Conservation (phyloP, 2,113 vertebrate species). For the Lasiurus borealis region DNA sequence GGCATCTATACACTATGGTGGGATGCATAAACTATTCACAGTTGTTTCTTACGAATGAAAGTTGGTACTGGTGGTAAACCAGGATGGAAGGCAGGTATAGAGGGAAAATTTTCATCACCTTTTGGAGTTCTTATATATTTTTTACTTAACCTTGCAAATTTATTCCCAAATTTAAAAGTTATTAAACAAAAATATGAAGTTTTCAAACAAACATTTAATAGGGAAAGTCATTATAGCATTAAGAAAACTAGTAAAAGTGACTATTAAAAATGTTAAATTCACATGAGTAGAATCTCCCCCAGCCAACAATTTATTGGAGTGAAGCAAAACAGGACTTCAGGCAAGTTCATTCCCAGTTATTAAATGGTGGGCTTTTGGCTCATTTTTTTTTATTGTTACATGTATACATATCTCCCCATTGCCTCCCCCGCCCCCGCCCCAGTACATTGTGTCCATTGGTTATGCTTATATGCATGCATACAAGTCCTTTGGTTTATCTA, state of each 20-base stretch:
- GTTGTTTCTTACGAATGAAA: background rate
- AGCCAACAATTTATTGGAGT: background rate
- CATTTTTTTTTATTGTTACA: background rate
- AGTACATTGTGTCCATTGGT: too few relatives aligned
- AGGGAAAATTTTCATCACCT: background rate
- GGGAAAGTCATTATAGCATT: background rate
- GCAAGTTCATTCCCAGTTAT: background rate
- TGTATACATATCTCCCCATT: too few relatives aligned
- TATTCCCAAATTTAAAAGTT: conserved; percentile 14
- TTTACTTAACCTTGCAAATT: background rate
- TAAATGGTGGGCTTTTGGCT: background rate
- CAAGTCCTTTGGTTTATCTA: too few relatives aligned
- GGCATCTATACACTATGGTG: background rate
- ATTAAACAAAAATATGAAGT: background rate
- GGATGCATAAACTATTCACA: background rate
- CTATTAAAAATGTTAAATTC: background rate
- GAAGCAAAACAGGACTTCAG: background rate
- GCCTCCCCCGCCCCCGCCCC: too few relatives aligned
- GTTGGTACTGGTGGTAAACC: background rate
- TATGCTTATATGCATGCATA: too few relatives aligned
- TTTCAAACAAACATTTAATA: background rate
- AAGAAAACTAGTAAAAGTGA: background rate
- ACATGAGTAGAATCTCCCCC: background rate
- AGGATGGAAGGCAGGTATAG: background rate
- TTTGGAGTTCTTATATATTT: background rate